Evolutionary conservation across 2,888 invertebrate genomes (phyloP), one percentile per base, ranked within the genome.

Genomic region (Sarcophaga caerulescens): DNA sequence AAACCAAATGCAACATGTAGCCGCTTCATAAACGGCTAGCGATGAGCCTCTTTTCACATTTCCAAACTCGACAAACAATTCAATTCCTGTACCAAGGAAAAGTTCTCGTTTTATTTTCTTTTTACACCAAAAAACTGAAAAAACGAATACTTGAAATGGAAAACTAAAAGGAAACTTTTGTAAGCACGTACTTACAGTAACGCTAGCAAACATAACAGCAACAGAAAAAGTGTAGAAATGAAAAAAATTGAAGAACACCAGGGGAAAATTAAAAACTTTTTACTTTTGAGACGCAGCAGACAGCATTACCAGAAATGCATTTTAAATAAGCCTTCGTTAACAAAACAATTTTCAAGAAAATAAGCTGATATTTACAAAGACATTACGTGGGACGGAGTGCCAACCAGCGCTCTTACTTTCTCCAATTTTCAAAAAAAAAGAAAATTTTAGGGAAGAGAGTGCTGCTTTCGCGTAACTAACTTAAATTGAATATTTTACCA

Each of bases 291-390:
- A 35, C 35, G 35, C 35, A 35, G 35, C 35, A 75, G 73, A 85
- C 44, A 57, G 19, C 60, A 81, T 85, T 73, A 81, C 68, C 60
- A 77, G 73, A 69, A 85, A 85, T 85, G 81, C 84, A 85, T 85
- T 84, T 73, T 81, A 81, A 85, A 81, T 85, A 85, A 81, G 84
- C 84, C 70, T 68, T 66, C 68, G 84, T 77, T 85, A 81, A 77
- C 81, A 85, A 60, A 85, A 85, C 73, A 85, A 85, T 81, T 81
- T 81, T 57, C 52, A 57, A 12, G 44, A 84, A 81, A 82, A 81
- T 79, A 84, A 81, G 77, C 81, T 81, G n/a, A 71, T 81, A 57
- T 81, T 85, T 81, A 59, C 81, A 77, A 68, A 81, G 71, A 81
- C 73, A 78, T 81, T 85, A 81, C 45, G 52, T 14, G 52, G 17